These are phyloP conservation scores for Trichacis sp. DNA, from an alignment of 2,888 invertebrate genomes.

Conservation along the genomic window DNA sequence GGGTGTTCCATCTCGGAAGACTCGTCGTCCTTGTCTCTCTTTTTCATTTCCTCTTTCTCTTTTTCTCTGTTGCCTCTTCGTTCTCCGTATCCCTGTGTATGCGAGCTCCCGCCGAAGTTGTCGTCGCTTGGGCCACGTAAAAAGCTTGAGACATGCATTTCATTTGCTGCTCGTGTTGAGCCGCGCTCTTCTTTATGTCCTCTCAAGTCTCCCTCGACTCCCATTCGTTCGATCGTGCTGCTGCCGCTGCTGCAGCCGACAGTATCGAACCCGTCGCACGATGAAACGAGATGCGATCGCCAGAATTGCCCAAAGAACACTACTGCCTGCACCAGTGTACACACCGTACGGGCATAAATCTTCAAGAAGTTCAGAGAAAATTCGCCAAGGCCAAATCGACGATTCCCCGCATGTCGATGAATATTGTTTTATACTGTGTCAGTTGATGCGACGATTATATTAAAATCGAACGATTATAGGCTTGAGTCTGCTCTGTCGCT, in stretches of 20 bases:
- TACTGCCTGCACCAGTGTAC: constrained; percentile 30
- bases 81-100: constrained; percentile 9
- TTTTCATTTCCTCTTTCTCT: constrained; percentile 22
- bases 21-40: constrained; percentile 28
- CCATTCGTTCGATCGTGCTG: constrained; percentile 20
- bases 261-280: constrained; percentile 23
- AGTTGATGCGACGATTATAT: neutral
- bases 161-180: constrained; percentile 60
- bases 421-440: constrained; percentile 1
- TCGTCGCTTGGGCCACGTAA: constrained; percentile 51
- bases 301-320: constrained; percentile 38
- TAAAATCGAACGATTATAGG: too few species aligned
- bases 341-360: constrained; percentile 28
- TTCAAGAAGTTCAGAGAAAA: constrained; percentile 40
- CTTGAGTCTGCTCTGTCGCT: too few species aligned
- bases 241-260: constrained; percentile 22
- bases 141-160: constrained; percentile 62
- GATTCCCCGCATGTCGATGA: constrained; percentile 35
- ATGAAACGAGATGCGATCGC: constrained; percentile 37
- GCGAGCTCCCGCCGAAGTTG: constrained; percentile 42
- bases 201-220: constrained; percentile 36
- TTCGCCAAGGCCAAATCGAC: constrained; percentile 35
- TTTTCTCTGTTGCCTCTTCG: constrained; percentile 16
- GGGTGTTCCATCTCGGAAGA: constrained; percentile 42
- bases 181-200: constrained; percentile 55